Base-by-base conservation (phyloP, 2,797 vertebrate species). In the Dicrostonyx torquatus region DNA sequence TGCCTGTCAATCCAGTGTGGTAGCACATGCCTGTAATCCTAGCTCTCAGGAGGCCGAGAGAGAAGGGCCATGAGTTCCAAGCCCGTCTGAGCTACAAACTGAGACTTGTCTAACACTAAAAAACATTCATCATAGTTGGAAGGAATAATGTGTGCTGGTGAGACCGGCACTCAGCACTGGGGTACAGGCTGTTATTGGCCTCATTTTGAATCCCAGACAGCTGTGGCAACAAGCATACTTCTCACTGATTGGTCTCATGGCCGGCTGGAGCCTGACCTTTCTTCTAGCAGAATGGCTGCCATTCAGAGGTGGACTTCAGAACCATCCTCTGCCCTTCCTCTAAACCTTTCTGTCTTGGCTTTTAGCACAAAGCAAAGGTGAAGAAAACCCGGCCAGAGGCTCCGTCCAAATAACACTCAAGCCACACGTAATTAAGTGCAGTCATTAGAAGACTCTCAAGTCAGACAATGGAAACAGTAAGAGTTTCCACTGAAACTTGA, bases 401-500 rank as follows among this genome's bases (percentile, higher is more conserved):
- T 94, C 86, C 40, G 86, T 96, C 60, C 87, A 91, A 97, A 92
- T 86, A 96, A 83, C 89, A 96, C 82, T 72, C 87, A 91, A 92
- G 86, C 79, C 64, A 50, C 58, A 73, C 84, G 87, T 95, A 97
- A 97, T 96, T 95, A 95, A 91, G 94, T 90, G 89, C 89, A 95
- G 93, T 94, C 96, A 97, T 97, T 94, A 90, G 85, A 97, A 95
- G 77, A 91, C 92, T 93, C 86, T 92, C 34, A 58, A 90, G 93
- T 77, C 72, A 97, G 94, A 95, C 97, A 93, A 96, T 97, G 94
- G 96, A 96, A 97, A 97, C 95, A 77, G 75, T 96, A 85, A 95
- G 72, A 96, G 93, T 96, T 95, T 97, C 96, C 95, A 95, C 58
- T 87, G 90, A 96, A 97, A 96, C 77, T 53, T 40, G 92, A 95